Evolutionary conservation across 2,888 invertebrate species (phyloP).

Genomic region (Thera obeliscata): DNA sequence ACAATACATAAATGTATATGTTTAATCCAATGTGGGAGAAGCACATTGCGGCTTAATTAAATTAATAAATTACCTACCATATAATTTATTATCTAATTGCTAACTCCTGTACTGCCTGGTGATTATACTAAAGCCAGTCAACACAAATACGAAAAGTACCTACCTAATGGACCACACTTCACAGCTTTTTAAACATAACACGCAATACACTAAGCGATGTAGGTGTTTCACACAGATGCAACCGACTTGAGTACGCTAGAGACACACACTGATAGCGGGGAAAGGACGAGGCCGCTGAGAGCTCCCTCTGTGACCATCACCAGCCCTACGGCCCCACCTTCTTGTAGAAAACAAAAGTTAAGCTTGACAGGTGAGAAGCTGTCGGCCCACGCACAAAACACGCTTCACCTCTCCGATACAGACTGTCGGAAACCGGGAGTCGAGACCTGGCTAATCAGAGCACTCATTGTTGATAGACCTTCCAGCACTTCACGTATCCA

Average conservation of each 20-base stretch:
- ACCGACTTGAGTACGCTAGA: slow-evolving; percentile 68
- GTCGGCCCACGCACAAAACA: slow-evolving; percentile 54
- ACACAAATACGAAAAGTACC: slow-evolving; percentile 21
- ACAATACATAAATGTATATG: slow-evolving; percentile 29
- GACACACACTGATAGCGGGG: slow-evolving; percentile 62
- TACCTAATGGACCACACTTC: slow-evolving; percentile 24
- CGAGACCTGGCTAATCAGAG: slow-evolving; percentile 35
- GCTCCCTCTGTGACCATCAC: slow-evolving; percentile 86
- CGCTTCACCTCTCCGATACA: slow-evolving; percentile 42
- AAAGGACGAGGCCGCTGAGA: slow-evolving; percentile 59
- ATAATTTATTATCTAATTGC: slow-evolving; percentile 25
- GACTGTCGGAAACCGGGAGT: slow-evolving; percentile 41
- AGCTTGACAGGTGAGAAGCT: slow-evolving; percentile 86
- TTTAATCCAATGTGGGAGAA: slow-evolving; percentile 29
- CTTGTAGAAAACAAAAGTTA: slow-evolving; percentile 87
- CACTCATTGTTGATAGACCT: slow-evolving; percentile 43
- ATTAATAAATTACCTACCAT: slow-evolving; percentile 27
- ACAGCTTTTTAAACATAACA: slow-evolving; percentile 39
- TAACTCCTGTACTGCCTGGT: slow-evolving; percentile 6
- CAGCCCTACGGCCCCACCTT: slow-evolving; percentile 86
- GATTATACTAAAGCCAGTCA: slow-evolving; percentile 13
- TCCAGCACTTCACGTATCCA: slow-evolving; percentile 42
- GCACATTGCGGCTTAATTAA: slow-evolving; percentile 28
- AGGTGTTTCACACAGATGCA: slow-evolving; percentile 79
- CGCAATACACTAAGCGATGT: slow-evolving; percentile 67